Percentiles rank a stretch among this genome's conserved stretches.
These are phyloP conservation scores for Catamblyrhynchus diadema DNA, from an alignment of 2,797 vertebrate species.

Conservation along the genomic window DNA sequence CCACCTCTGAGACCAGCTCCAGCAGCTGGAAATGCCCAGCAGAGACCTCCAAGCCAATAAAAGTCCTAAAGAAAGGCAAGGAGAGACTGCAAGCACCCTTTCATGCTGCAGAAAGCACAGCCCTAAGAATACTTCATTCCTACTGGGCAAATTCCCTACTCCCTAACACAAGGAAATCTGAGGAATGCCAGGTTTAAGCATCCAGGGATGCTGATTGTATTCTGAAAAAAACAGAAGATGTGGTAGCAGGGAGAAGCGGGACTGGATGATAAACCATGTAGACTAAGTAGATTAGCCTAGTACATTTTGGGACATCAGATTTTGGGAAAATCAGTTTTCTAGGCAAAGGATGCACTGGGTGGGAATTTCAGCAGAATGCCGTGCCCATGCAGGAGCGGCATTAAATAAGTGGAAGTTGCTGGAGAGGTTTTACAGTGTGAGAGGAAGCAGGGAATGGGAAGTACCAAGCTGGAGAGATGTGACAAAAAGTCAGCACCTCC, in stretches of 20 bases:
- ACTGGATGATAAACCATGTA: background rate
- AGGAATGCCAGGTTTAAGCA: background rate
- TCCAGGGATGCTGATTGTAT: background rate
- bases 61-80: conserved; percentile 73
- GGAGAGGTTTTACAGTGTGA: background rate
- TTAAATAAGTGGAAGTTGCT: background rate
- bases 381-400: background rate
- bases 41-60: conserved; percentile 82
- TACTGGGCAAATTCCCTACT: background rate
- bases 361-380: background rate
- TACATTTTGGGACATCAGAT: background rate
- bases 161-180: background rate
- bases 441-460: background rate
- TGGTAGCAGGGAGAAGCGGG: background rate
- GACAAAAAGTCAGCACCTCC: background rate
- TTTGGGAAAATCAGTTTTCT: background rate
- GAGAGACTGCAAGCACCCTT: background rate
- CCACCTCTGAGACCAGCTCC: conserved; percentile 81
- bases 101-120: background rate
- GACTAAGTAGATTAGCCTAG: background rate
- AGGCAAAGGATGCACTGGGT: background rate
- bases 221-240: background rate
- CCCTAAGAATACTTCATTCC: background rate
- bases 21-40: conserved; percentile 79
- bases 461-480: background rate